A percentile compares a stretch with the other conserved stretches of the same genome.
These are phyloP conservation scores for Rhynchomys soricoides DNA, from an alignment of 2,113 vertebrate genomes.

Conservation along the genomic window DNA sequence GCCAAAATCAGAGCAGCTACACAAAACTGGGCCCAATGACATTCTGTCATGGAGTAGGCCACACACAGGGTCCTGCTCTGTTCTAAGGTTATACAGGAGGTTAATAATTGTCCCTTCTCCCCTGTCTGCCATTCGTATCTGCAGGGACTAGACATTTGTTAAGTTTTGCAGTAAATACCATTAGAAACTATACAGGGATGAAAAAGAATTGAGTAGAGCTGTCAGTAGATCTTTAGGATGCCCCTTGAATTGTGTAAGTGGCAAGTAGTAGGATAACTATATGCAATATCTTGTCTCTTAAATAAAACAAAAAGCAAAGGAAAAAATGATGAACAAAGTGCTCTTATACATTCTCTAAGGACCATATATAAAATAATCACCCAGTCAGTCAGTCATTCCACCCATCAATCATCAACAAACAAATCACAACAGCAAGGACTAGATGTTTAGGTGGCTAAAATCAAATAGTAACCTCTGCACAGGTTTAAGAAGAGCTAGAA, in stretches of 20 bases:
- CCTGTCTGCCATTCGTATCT: neutral
- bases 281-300: neutral
- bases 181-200: slow-evolving; percentile 8
- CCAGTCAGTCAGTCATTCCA: neutral
- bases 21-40: neutral
- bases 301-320: slow-evolving; percentile 1
- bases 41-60: neutral
- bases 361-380: neutral
- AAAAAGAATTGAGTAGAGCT: neutral
- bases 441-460: neutral
- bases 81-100: neutral
- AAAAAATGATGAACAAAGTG: neutral
- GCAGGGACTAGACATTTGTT: neutral
- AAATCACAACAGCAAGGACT: neutral
- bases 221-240: neutral
- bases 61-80: neutral
- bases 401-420: neutral
- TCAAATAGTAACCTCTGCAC: neutral
- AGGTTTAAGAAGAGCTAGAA: neutral
- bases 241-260: neutral
- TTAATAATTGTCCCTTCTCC: neutral
- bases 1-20: neutral
- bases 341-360: neutral
- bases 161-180: neutral
- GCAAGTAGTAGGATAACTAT: neutral